phyloP scores from a whole-genome alignment of 1,140 invertebrate genomes.

The Sitophilus oryzae region DNA sequence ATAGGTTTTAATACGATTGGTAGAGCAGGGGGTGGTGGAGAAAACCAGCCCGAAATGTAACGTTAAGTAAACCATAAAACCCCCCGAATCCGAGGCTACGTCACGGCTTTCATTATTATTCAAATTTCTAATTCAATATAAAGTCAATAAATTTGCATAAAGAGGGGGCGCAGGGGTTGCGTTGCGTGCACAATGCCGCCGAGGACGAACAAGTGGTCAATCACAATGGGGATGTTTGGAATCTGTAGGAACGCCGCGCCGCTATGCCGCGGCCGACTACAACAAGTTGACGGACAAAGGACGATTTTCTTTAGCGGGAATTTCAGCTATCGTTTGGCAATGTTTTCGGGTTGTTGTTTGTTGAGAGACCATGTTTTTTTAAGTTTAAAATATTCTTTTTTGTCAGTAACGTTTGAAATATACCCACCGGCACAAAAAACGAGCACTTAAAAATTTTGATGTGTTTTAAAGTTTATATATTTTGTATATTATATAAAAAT shows the following conservation, averaged over 20 bases:
- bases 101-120: slow-evolving; percentile 37
- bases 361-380: too few species aligned
- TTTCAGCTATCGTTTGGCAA: neutral
- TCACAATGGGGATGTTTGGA: slow-evolving; percentile 18
- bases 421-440: too few species aligned
- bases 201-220: slow-evolving; percentile 35
- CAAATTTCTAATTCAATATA: slow-evolving; percentile 42
- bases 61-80: slow-evolving; percentile 28
- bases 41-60: neutral
- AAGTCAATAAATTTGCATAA: slow-evolving; percentile 40
- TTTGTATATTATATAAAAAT: too few species aligned
- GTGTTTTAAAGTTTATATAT: too few species aligned
- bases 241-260: slow-evolving; percentile 2
- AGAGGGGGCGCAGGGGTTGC: slow-evolving; percentile 33
- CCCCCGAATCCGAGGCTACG: slow-evolving; percentile 28
- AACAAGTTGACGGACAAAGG: neutral
- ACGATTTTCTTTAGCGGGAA: neutral
- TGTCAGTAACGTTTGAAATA: too few species aligned
- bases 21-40: neutral
- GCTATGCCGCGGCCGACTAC: too few species aligned
- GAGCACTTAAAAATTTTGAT: too few species aligned
- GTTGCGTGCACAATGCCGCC: slow-evolving; percentile 9
- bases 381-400: too few species aligned
- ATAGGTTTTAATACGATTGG: neutral
- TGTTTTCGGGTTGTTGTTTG: too few species aligned